Evolutionary conservation across 2,888 invertebrate genomes (phyloP), one percentile per base, ranked within the genome.

Genomic region (Chydorus sphaericus): DNA sequence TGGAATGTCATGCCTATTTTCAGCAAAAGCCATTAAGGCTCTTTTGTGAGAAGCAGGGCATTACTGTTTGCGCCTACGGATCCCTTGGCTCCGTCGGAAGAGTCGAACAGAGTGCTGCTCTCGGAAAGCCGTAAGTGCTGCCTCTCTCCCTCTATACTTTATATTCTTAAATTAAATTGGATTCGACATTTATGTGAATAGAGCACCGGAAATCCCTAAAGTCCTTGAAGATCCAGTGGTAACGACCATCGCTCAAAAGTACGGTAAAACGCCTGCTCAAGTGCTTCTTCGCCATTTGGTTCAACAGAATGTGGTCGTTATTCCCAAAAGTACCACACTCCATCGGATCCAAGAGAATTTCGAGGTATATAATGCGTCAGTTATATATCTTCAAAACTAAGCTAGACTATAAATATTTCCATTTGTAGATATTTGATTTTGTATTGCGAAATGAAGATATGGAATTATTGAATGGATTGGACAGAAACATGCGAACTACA

Each of bases 271-370:
- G 0, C 73, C 83, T 1, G 88, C 88, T 4, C 90, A 91, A 70
- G 71, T 85, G 31, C 70, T 86, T 37, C 70, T 92, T 3, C 77
- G 83, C 50, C 82, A 82, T 69, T 72, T 79, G 14, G 64, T 86
- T 8, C 86, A 91, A 67, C 77, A 77, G 49, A 82, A 81, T 10
- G 69, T 89, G 30, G 77, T 77, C 10, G 80, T 81, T 36, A 88
- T 92, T 64, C 90, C 91, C 4, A 92, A 91, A 69, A 90, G 89
- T 67, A 82, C 82, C 4, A 83, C 82, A 68, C 71, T 80, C 0
- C 66, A 71, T 6, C 77, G 90, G 59, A 78, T 92, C 20, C 74
- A 75, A 63, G 78, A 85, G 70, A 92, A 92, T 66, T 76, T 88
- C 28, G 33, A 28, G 14, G 30, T 50, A 50, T 28, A 14, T 50